These are phyloP conservation scores for Spodoptera picta DNA, from an alignment of 2,888 invertebrate genomes.

Conservation along the genomic window DNA sequence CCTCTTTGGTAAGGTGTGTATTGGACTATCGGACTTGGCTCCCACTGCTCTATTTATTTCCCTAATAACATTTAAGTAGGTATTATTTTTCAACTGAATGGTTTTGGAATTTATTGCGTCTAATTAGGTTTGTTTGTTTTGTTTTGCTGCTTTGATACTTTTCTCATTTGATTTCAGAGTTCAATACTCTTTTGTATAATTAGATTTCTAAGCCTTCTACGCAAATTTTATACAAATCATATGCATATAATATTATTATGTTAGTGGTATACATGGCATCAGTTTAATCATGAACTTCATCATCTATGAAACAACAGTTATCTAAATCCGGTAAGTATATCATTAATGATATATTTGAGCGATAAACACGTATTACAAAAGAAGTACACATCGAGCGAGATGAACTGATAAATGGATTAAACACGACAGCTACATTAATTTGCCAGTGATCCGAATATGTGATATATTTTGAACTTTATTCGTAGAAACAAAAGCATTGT, in stretches of 20 bases:
- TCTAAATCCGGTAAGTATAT: too few relatives aligned
- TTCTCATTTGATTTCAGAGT: background rate
- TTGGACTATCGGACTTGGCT: conserved; percentile 36
- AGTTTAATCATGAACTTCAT: too few relatives aligned
- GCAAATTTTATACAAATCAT: too few relatives aligned
- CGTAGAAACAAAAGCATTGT: conserved; percentile 9
- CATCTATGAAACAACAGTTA: too few relatives aligned
- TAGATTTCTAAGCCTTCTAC: too few relatives aligned
- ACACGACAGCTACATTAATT: conserved; percentile 43
- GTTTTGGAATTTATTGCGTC: conserved; percentile 11
- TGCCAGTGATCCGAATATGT: conserved; percentile 46
- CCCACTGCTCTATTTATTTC: conserved; percentile 33
- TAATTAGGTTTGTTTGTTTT: conserved; percentile 23
- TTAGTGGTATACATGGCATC: too few relatives aligned
- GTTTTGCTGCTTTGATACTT: conserved; percentile 2
- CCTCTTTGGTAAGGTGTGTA: conserved; percentile 56
- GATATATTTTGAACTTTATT: conserved; percentile 46
- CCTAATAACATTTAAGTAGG: conserved; percentile 34
- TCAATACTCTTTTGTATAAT: too few relatives aligned
- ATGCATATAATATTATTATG: too few relatives aligned
- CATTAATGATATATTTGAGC: too few relatives aligned
- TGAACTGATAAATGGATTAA: conserved; percentile 48
- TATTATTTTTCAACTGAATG: conserved; percentile 26
- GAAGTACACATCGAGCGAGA: conserved; percentile 29
- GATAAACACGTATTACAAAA: too few relatives aligned